Percentiles rank a stretch among this genome's conserved stretches.
phyloP scores from a whole-genome alignment of 2,113 vertebrate genomes.

The Eonycteris spelaea region DNA sequence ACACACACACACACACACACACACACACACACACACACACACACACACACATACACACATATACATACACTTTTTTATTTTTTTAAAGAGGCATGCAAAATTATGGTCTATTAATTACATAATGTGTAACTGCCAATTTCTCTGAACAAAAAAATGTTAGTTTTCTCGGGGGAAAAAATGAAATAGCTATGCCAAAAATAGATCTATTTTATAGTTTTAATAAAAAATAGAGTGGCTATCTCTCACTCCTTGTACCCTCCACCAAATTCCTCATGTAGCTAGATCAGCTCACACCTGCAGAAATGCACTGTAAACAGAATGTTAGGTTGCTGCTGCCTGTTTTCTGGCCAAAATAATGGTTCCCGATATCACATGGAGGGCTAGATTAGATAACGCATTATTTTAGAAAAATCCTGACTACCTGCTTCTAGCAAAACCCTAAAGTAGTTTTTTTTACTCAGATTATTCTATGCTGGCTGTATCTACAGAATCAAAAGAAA shows the following conservation, averaged over 20 bases:
- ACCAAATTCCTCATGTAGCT: background rate
- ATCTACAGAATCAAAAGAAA: background rate
- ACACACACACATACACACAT: too few relatives aligned
- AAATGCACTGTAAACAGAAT: background rate
- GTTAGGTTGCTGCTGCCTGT: background rate
- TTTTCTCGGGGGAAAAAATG: background rate
- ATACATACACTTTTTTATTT: too few relatives aligned
- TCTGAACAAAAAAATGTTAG: background rate
- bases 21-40: too few relatives aligned
- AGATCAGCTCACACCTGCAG: background rate
- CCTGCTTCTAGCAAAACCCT: background rate
- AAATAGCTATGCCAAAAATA: background rate
- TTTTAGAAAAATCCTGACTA: background rate
- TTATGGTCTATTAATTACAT: background rate
- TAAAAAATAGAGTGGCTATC: background rate
- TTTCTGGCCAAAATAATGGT: slow-evolving; percentile 1
- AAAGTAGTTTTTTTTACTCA: background rate
- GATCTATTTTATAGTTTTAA: background rate
- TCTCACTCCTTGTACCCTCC: background rate
- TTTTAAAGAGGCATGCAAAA: background rate
- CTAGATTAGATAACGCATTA: background rate
- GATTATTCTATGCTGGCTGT: background rate
- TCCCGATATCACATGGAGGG: background rate
- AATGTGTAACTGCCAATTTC: background rate
- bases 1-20: too few relatives aligned